Evolutionary conservation across 2,888 invertebrate species (phyloP), one percentile per base, ranked within the genome.

Genomic region (Phrixothrix hirtus): DNA sequence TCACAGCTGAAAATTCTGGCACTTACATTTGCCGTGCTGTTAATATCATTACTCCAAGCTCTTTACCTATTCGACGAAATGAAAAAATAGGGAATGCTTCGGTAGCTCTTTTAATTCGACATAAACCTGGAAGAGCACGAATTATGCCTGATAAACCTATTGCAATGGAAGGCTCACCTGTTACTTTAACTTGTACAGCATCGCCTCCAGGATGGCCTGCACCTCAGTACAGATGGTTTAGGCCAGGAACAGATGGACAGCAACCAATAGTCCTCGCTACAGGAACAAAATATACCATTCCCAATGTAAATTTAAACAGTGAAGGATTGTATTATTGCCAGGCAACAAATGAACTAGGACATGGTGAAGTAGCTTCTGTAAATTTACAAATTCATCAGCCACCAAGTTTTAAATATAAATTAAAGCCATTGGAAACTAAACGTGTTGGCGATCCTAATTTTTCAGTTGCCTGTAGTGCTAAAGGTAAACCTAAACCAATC

Each of bases 181-280:
- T 90, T 1, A 92, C 89, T 1, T 79, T 92, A 9, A 91, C 89
- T 0, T 95, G 95, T 69, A 86, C 86, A 29, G 92, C 94, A 0
- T 87, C 84, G 59, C 95, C 95, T 0, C 90, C 92, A 0, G 95
- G 95, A n/a, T 94, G 92, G 87, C 95, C 95, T 0, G 88, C 88
- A 14, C 92, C 95, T 0, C 88, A 89, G 68, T 95, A 88, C 75
- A 83, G 90, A 48, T 95, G 95, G 95, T 92, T 91, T 81, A 83
- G 88, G 44, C 89, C 91, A 66, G 86, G 86, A 54, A 81, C 80
- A 1, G 81, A 84, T 4, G 74, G 80, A 1, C 85, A 86, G 61
- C 79, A 81, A 2, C 81, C 83, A 31, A n/a, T n/a, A n/a, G 87
- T 89, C 2, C 76, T 89, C 1, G 87, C 89, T 1, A 86, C 88